These are phyloP conservation scores for Epinotia bilunana DNA, from an alignment of 2,888 invertebrate genomes.

Conservation along the genomic window DNA sequence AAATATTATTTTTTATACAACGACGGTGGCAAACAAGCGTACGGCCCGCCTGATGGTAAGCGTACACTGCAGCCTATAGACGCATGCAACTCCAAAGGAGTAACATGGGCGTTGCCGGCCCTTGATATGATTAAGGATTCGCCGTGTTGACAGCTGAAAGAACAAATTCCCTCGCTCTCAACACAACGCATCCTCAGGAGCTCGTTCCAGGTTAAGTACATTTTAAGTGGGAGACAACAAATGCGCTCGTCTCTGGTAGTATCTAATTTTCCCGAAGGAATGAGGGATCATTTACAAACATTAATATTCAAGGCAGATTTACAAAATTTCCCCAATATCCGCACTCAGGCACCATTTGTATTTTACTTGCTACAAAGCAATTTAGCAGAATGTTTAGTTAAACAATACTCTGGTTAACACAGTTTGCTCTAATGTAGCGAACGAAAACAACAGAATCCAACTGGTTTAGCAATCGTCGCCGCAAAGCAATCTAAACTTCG, in stretches of 20 bases:
- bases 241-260: background rate
- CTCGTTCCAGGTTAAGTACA: too few species aligned
- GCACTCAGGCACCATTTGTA: conserved; percentile 16
- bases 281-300: background rate
- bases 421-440: conserved; percentile 42
- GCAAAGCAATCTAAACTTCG: conserved; percentile 45
- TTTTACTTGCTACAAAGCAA: conserved; percentile 32
- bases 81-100: too few species aligned
- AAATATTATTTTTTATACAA: too few species aligned
- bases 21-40: too few species aligned
- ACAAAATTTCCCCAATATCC: conserved; percentile 14
- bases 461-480: conserved; percentile 42
- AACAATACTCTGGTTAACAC: conserved; percentile 44
- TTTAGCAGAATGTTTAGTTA: conserved; percentile 39
- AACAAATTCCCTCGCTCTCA: too few species aligned
- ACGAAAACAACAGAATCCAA: conserved; percentile 41
- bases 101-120: too few species aligned
- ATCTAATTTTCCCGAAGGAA: background rate
- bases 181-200: too few species aligned
- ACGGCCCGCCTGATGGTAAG: too few species aligned
- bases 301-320: background rate
- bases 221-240: too few species aligned
- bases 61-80: too few species aligned
- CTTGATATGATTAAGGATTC: too few species aligned
- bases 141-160: too few species aligned